These are phyloP conservation scores for Drosophila arawakana DNA, from an alignment of 1,140 invertebrate species.

Conservation along the genomic window DNA sequence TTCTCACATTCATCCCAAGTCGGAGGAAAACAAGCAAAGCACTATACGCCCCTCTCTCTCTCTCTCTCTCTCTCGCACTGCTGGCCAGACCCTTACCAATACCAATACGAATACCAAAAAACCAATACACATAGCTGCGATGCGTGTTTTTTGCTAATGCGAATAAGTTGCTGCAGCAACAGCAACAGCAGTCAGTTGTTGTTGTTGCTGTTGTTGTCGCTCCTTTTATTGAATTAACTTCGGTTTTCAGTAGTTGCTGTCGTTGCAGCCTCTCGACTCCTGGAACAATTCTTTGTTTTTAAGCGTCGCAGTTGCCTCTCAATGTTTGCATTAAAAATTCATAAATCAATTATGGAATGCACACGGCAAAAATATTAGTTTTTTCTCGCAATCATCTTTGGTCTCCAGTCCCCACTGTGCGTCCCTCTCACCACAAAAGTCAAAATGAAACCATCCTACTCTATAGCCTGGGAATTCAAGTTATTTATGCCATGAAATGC, in stretches of 20 bases:
- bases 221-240: slow-evolving; percentile 77
- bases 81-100: slow-evolving; percentile 9
- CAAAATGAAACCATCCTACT: slow-evolving; percentile 12
- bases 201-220: slow-evolving; percentile 37
- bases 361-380: slow-evolving; percentile 80
- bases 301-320: slow-evolving; percentile 56
- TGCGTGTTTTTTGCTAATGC: slow-evolving; percentile 78
- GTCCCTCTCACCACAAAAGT: background rate
- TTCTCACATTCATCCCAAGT: slow-evolving; percentile 74
- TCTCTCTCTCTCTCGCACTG: slow-evolving; percentile 7
- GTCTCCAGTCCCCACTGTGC: background rate
- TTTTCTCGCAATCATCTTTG: slow-evolving; percentile 71
- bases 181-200: slow-evolving; percentile 52
- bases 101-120: slow-evolving; percentile 23
- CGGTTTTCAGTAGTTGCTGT: slow-evolving; percentile 54
- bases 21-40: slow-evolving; percentile 35
- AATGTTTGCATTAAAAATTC: slow-evolving; percentile 84
- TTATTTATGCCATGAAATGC: slow-evolving; percentile 79
- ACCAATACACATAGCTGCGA: slow-evolving; percentile 37
- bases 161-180: slow-evolving; percentile 65
- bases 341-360: slow-evolving; percentile 84
- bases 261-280: slow-evolving; percentile 12
- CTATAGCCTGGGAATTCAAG: slow-evolving; percentile 70
- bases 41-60: slow-evolving; percentile 35
- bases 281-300: slow-evolving; percentile 30